Percentiles rank a stretch among this genome's conserved stretches.
These are phyloP conservation scores for Griposia aprilina DNA, from an alignment of 2,888 invertebrate genomes.

Conservation along the genomic window DNA sequence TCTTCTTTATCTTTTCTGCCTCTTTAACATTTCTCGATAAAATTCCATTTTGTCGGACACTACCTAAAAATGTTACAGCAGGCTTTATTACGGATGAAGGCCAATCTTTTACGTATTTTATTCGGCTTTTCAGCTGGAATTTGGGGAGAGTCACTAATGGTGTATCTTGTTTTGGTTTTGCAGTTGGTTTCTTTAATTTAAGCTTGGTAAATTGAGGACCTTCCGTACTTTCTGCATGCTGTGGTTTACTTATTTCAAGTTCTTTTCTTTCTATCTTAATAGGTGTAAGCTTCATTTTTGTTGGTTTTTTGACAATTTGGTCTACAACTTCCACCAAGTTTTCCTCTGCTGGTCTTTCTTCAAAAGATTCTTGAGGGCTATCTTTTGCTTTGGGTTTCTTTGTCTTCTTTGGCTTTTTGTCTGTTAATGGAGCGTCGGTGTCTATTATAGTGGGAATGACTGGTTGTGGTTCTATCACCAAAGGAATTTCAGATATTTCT, in stretches of 20 bases:
- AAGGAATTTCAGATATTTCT: conserved; percentile 29
- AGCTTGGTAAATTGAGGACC: conserved; percentile 92
- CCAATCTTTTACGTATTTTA: conserved; percentile 91
- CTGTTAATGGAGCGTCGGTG: conserved; percentile 3
- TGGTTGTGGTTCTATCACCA: conserved; percentile 22
- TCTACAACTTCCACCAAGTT: conserved; percentile 51
- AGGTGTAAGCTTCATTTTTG: conserved; percentile 83
- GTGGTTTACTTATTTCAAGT: conserved; percentile 91
- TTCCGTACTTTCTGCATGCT: conserved; percentile 91
- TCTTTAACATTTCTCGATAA: conserved; percentile 93
- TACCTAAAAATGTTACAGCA: conserved; percentile 88
- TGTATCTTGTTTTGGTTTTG: conserved; percentile 87
- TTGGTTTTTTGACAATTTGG: conserved; percentile 67
- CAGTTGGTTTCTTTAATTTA: conserved; percentile 92
- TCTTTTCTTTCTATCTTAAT: conserved; percentile 92
- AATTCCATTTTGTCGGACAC: conserved; percentile 91
- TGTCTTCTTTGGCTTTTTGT: conserved; percentile 50
- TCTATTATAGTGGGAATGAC: background rate
- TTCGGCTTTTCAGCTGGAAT: conserved; percentile 93
- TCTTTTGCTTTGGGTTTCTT: conserved; percentile 46
- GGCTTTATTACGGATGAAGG: conserved; percentile 91
- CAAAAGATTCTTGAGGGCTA: conserved; percentile 12
- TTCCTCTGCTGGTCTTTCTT: conserved; percentile 33
- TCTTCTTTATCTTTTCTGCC: conserved; percentile 92
- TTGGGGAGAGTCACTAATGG: conserved; percentile 90